Conservation (phyloP, 2,797 vertebrate species). For the Gadopsis bispinosus region DNA sequence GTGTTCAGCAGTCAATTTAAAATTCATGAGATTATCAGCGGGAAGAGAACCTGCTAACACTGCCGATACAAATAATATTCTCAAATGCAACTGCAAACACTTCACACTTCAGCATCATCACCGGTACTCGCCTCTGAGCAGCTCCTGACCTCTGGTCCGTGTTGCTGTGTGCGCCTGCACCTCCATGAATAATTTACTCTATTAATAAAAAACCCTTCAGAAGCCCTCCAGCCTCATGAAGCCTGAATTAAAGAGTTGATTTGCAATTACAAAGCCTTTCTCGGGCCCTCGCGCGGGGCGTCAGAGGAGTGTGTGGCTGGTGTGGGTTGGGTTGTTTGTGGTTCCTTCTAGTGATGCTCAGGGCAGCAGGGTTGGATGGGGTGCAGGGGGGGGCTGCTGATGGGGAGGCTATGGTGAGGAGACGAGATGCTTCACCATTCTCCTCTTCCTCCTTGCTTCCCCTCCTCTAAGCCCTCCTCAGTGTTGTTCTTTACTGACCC, state of each 20-base stretch:
- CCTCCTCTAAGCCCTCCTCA: background rate
- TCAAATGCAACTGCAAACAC: slow-evolving; percentile 53
- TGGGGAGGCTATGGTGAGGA: slow-evolving; percentile 8
- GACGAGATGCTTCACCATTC: slow-evolving; percentile 14
- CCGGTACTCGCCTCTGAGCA: slow-evolving; percentile 57
- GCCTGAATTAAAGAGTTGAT: slow-evolving; percentile 85
- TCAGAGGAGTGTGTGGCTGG: slow-evolving; percentile 51
- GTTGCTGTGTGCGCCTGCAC: slow-evolving; percentile 65
- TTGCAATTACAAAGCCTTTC: slow-evolving; percentile 82
- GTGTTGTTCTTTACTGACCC: slow-evolving; percentile 20
- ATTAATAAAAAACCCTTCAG: slow-evolving; percentile 82
- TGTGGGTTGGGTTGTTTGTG: slow-evolving; percentile 48
- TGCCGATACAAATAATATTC: slow-evolving; percentile 56
- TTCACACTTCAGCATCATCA: slow-evolving; percentile 56
- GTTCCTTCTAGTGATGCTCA: slow-evolving; percentile 48
- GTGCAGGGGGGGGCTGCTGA: background rate
- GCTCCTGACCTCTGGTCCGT: slow-evolving; percentile 67
- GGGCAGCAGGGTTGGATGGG: slow-evolving; percentile 10
- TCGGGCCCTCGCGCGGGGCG: slow-evolving; percentile 60
- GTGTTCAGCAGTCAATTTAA: slow-evolving; percentile 49
- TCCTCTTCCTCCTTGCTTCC: slow-evolving; percentile 23
- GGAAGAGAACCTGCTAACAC: slow-evolving; percentile 38
- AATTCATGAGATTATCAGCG: slow-evolving; percentile 67
- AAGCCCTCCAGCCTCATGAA: slow-evolving; percentile 78
- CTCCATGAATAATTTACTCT: slow-evolving; percentile 84